Conservation (phyloP, 2,113 vertebrate genomes). For the Phocoena phocoena region DNA sequence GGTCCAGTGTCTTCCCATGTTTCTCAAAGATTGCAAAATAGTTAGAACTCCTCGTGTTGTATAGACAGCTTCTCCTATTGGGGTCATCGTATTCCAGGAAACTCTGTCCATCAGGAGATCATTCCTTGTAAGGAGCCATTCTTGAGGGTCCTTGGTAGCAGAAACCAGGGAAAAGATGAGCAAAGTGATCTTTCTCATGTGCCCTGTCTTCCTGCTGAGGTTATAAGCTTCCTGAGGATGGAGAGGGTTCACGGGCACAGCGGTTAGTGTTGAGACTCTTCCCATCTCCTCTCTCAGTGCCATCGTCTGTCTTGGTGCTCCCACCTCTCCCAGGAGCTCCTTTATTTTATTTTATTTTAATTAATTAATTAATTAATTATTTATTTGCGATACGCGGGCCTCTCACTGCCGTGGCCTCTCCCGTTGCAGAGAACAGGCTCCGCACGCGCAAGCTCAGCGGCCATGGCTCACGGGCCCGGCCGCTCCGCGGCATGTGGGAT, state of each 20-base stretch:
- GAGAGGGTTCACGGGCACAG: neutral
- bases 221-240: neutral
- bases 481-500: no score
- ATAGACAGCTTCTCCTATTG: neutral
- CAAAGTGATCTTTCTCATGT: accelerated
- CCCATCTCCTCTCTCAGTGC: neutral
- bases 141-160: neutral
- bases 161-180: neutral
- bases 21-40: neutral
- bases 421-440: no score
- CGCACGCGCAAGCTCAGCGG: no score
- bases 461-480: no score
- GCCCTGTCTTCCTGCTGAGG: neutral
- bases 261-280: neutral
- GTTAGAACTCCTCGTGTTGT: neutral
- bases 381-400: no score
- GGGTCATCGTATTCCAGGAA: neutral
- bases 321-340: neutral
- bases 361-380: no score
- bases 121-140: neutral
- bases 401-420: no score
- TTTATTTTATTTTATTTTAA: no score
- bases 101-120: neutral
- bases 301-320: neutral
- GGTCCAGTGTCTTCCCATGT: neutral